Base-by-base conservation (phyloP, 1,140 invertebrate genomes). In the Chelonus insularis region DNA sequence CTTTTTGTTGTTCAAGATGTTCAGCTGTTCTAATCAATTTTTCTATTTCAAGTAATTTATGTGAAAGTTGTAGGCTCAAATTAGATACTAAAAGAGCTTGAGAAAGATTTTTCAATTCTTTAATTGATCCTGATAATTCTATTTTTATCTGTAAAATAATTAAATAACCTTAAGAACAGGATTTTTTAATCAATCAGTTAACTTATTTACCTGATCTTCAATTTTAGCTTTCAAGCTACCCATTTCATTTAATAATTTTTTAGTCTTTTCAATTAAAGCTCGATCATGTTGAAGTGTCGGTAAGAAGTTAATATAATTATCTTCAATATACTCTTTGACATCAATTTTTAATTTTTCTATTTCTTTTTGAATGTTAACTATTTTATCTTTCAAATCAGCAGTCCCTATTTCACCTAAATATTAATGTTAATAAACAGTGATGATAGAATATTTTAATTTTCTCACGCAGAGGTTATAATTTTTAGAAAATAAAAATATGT, bases 321-420 rank as follows among this genome's bases (percentile, higher is more conserved):
- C 79, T 37, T 82, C 70, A 54, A 88, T 76, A 64, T 82, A 85
- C 25, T 79, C 69, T 67, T 77, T 81, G 11, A 86, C 78, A 50
- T 87, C 82, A 62, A 71, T 68, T 74, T 87, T 86, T 8, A 84
- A 64, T 63, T 76, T 80, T 25, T 79, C 76, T 70, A 87, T 84
- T 81, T 85, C 79, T 63, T 82, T 81, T 60, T 80, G 72, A 32
- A 88, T 76, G 23, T 84, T 66, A 4, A 73, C 66, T 60, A 86
- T 84, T 69, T 85, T 86, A 45, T 84, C 81, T 58, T 75, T 68
- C 1, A 81, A 64, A 60, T 78, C 68, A 7, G 68, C 50, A 8
- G 76, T 72, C 52, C 78, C 74, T 4, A 73, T 60, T 61, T 71
- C 59, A 14, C 73, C 77, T 75, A 41, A 25, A 61, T 18, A 43